Evolutionary conservation across 2,113 vertebrate genomes (phyloP).

Genomic region (Forbesichthys agassizii): DNA sequence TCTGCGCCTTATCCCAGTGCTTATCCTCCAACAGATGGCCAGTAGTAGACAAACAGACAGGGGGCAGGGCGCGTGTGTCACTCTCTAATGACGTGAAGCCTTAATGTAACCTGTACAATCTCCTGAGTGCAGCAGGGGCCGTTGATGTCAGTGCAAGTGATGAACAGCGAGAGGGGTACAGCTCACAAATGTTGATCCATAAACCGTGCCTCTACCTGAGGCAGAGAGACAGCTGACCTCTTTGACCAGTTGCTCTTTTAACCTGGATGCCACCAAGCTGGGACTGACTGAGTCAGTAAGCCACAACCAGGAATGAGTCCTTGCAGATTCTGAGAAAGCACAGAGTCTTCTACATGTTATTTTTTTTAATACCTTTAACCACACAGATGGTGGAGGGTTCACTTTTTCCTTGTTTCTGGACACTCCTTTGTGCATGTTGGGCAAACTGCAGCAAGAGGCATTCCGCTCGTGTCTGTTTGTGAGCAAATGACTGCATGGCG

Average conservation of each 20-base stretch:
- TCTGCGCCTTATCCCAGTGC: conserved; percentile 5
- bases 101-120: conserved; percentile 34
- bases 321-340: no score
- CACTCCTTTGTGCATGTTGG: background rate
- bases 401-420: background rate
- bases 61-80: background rate
- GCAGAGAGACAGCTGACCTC: background rate
- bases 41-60: background rate
- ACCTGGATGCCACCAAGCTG: background rate
- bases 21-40: conserved; percentile 66
- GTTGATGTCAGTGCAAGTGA: background rate
- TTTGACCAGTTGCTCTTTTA: background rate
- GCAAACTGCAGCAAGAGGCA: background rate
- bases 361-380: background rate
- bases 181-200: background rate
- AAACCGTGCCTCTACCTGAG: background rate
- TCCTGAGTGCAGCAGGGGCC: background rate
- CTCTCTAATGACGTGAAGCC: conserved; percentile 43
- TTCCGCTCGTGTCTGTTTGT: background rate
- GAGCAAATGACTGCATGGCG: background rate
- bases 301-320: no score
- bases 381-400: background rate
- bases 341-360: no score
- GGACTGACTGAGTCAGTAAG: background rate
- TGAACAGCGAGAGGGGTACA: background rate